Conservation (phyloP, 2,113 vertebrate species). For the Nerophis lumbriciformis region DNA sequence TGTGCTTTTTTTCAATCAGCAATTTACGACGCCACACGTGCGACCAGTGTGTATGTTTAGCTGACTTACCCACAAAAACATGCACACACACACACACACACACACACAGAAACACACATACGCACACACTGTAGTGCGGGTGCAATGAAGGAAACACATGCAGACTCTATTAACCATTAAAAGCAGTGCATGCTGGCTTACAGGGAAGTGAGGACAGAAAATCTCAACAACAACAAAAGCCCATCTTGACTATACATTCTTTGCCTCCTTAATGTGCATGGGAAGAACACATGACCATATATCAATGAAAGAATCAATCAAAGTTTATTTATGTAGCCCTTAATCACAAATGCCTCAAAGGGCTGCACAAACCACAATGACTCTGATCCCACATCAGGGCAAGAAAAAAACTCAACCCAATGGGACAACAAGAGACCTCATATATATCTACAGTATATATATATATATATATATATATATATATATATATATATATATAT, state of each 20-base stretch:
- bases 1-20: constrained; percentile 23
- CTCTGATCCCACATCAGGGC: too few relatives aligned
- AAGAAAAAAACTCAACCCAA: too few relatives aligned
- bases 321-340: too few relatives aligned
- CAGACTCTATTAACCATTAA: constrained; percentile 22
- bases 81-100: constrained; percentile 12
- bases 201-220: constrained; percentile 28
- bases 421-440: too few relatives aligned
- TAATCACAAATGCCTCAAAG: too few relatives aligned
- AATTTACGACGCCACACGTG: constrained; percentile 11
- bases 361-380: too few relatives aligned
- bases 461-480: too few relatives aligned
- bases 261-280: constrained; percentile 14
- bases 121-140: neutral
- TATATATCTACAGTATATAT: too few relatives aligned
- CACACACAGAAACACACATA: too few relatives aligned
- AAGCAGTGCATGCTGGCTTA: constrained; percentile 3
- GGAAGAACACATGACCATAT: neutral
- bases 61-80: neutral
- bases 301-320: neutral
- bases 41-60: neutral
- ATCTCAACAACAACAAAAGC: constrained; percentile 27
- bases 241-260: constrained; percentile 25
- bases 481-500: too few relatives aligned
- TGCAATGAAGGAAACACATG: constrained; percentile 7